Evolutionary conservation across 2,797 vertebrate species (phyloP), one percentile per base, ranked within the genome.

Genomic region (Lemur catta): DNA sequence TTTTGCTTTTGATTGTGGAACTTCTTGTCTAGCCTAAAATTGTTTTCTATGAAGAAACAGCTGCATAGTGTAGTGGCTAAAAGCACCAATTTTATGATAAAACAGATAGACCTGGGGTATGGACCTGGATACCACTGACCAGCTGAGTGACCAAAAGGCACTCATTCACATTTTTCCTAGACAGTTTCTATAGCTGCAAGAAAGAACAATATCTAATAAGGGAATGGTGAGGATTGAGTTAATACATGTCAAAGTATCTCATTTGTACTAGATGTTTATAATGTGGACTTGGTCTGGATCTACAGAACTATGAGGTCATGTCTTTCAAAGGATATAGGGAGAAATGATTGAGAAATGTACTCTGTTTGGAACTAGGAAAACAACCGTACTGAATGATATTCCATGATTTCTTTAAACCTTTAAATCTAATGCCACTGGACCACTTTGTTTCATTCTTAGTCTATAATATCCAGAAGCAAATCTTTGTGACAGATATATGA

Each of bases 401-500:
- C 17, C 41, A 8, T 82, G 20, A 48, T 43, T n/a, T 35, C 50
- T 80, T 28, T 33, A 30, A 80, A 74, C 7, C 24, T 48, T 20
- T 59, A 82, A 74, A 82, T 90, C 43, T 59, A 50, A 46, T 88
- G 46, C 48, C 12, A 30, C 84, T 72, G 28, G 24, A 74, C 38
- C 10, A 61, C 24, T 67, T 80, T 41, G 12, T 12, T 59, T 6
- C 41, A 78, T 67, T 61, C 10, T 61, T 91, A 76, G 35, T 67
- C 91, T 89, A n/a, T 74, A 38, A 69, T n/a, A 69, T 14, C 33
- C 26, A 28, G 52, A 97, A 96, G 59, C 11, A 85, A 81, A 61
- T 18, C 48, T 97, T 92, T 81, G 35, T 85, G 78, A 89, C 57
- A 57, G 20, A 89, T 67, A 1, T 94, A 87, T 50, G 24, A 75